phyloP scores from a whole-genome alignment of 30 jellyfish, hydroid and myxozoan genomes.

The Aurelia aurita complex sp. Pacific region DNA sequence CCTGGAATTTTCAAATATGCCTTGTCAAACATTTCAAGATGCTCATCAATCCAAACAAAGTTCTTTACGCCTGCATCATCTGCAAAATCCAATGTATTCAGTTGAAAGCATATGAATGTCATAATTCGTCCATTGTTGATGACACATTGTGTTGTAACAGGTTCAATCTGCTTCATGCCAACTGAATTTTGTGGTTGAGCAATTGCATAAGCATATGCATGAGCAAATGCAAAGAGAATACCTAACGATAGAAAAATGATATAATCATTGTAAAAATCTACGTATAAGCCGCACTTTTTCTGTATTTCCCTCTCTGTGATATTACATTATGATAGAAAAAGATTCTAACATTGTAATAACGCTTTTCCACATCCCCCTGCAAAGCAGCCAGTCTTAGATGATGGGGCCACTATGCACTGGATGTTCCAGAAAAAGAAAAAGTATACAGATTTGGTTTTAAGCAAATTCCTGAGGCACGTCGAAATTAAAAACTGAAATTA shows the following conservation, averaged over 20 bases:
- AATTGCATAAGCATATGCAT: constrained; percentile 57
- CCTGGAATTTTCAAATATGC: constrained; percentile 62
- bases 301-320: background rate
- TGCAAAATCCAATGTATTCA: constrained; percentile 75
- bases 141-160: constrained; percentile 76
- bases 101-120: constrained; percentile 73
- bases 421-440: too few species aligned
- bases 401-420: too few species aligned
- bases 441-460: too few species aligned
- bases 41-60: constrained; percentile 71
- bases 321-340: too few species aligned
- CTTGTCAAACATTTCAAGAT: constrained; percentile 58
- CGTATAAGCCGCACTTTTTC: background rate
- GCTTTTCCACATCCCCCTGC: too few species aligned
- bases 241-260: constrained; percentile 4
- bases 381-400: too few species aligned
- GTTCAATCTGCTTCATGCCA: constrained; percentile 64
- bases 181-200: constrained; percentile 27
- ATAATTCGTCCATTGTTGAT: constrained; percentile 53
- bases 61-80: constrained; percentile 69
- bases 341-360: too few species aligned
- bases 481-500: too few species aligned
- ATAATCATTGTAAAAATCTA: background rate
- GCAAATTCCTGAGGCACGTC: too few species aligned
- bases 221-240: constrained; percentile 57